Evolutionary conservation across 1,140 invertebrate species (phyloP).

Genomic region (Trinorchestia longiramus): DNA sequence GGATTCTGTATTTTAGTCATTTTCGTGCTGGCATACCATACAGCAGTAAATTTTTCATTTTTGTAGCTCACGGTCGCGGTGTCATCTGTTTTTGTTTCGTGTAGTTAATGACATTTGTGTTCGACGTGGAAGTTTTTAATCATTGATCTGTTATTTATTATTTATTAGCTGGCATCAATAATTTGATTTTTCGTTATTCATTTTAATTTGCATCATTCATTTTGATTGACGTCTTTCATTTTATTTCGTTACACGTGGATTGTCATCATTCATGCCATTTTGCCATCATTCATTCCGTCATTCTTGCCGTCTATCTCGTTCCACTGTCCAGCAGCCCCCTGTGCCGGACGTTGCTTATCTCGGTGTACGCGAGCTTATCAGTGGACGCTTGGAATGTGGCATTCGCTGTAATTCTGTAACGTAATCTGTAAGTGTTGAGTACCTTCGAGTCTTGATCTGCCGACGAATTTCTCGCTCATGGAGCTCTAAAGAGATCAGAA

Average conservation of each 20-base stretch:
- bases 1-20: background rate
- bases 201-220: background rate
- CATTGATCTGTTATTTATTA: background rate
- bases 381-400: background rate
- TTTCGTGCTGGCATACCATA: background rate
- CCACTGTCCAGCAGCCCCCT: background rate
- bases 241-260: too few species aligned
- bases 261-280: too few species aligned
- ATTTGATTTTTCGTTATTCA: background rate
- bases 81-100: background rate
- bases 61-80: too few species aligned
- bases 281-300: too few species aligned
- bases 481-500: background rate
- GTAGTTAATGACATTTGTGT: too few species aligned
- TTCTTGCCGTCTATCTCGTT: too few species aligned
- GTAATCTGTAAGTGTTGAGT: background rate
- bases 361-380: background rate
- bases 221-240: background rate
- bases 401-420: background rate
- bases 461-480: background rate
- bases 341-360: background rate
- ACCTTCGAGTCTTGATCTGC: background rate
- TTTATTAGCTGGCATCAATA: background rate
- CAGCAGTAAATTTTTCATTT: background rate
- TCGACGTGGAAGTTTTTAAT: too few species aligned